Conservation (phyloP, 1,140 invertebrate species). For the Acromyrmex heyeri region DNA sequence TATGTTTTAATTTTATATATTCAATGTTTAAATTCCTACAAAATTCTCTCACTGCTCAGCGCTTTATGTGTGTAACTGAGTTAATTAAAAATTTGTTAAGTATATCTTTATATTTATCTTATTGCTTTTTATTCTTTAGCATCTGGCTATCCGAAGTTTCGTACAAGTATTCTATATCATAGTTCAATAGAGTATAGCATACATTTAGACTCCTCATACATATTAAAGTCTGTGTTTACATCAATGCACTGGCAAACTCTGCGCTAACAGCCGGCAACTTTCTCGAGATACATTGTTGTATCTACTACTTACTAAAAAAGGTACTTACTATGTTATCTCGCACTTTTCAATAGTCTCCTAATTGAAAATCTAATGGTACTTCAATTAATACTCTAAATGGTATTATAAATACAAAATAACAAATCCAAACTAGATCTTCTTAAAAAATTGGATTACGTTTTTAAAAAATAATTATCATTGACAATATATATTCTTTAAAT, state of each 20-base stretch:
- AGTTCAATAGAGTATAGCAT: slow-evolving; percentile 24
- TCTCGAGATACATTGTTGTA: slow-evolving; percentile 11
- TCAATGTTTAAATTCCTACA: slow-evolving; percentile 9
- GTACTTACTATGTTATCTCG: neutral
- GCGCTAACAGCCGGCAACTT: slow-evolving; percentile 32
- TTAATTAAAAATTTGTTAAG: neutral
- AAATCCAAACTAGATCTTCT: neutral
- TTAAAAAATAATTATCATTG: neutral
- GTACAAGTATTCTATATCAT: slow-evolving; percentile 37
- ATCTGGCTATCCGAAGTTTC: slow-evolving; percentile 11
- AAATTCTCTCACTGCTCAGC: neutral
- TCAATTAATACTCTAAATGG: neutral
- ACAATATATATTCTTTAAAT: no score
- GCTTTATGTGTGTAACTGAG: neutral
- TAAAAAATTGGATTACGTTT: neutral
- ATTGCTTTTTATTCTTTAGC: neutral
- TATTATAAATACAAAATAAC: slow-evolving; percentile 4
- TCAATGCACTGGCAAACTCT: slow-evolving; percentile 33
- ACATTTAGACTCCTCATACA: slow-evolving; percentile 49
- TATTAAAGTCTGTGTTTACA: slow-evolving; percentile 44
- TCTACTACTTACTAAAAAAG: slow-evolving; percentile 15
- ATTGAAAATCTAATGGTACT: neutral
- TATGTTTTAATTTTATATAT: neutral
- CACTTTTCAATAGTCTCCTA: neutral
- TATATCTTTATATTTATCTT: slow-evolving; percentile 2